Conservation (phyloP, 2,888 invertebrate species). For the Halictus quadricinctus region DNA sequence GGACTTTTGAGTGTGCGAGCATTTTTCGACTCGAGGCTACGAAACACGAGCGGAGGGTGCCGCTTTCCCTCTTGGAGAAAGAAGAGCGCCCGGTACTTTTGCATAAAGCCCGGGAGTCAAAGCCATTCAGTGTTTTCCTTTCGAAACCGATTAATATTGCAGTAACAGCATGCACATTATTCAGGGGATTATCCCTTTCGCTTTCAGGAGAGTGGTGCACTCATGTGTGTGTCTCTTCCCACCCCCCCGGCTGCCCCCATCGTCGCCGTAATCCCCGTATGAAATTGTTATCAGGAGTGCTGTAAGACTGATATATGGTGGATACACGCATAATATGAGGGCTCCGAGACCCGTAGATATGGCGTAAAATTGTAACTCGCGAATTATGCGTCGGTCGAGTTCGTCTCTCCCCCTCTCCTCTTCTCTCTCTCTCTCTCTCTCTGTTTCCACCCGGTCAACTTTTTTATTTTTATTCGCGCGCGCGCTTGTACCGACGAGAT, state of each 20-base stretch:
- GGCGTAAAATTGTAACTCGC: slow-evolving; percentile 53
- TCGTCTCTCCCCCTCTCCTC: not conserved
- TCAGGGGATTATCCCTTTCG: slow-evolving; percentile 77
- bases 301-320: slow-evolving; percentile 74
- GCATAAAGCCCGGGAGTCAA: slow-evolving; percentile 38
- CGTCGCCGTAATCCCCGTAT: slow-evolving; percentile 72
- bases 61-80: not conserved
- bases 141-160: slow-evolving; percentile 76
- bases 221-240: slow-evolving; percentile 64
- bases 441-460: not conserved
- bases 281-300: slow-evolving; percentile 76
- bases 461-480: not conserved
- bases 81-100: slow-evolving; percentile 12
- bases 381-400: slow-evolving; percentile 38
- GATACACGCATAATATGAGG: slow-evolving; percentile 60
- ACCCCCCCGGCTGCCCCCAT: slow-evolving; percentile 32
- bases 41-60: not conserved
- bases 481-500: not conserved
- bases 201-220: slow-evolving; percentile 69
- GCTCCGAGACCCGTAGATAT: slow-evolving; percentile 41
- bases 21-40: not conserved
- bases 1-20: not conserved
- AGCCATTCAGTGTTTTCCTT: slow-evolving; percentile 63
- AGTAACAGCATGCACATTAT: slow-evolving; percentile 77
- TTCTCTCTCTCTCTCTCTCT: not conserved